Evolutionary conservation across 2,888 invertebrate genomes (phyloP).

Genomic region (Branchellion lobata): DNA sequence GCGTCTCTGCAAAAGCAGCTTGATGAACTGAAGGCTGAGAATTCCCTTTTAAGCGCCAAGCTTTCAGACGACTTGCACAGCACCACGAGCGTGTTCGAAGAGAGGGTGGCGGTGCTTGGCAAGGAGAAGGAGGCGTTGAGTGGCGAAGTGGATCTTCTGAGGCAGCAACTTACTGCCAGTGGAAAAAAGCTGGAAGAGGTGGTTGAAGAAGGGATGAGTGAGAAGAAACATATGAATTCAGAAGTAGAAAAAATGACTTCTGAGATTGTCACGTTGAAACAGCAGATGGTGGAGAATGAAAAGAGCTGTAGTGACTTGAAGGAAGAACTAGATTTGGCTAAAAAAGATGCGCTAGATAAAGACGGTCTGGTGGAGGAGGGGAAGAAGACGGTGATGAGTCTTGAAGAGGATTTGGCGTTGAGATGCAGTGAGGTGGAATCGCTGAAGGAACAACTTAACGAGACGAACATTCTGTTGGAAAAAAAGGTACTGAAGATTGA

Average conservation of each 20-base stretch:
- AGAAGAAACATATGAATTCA: background rate
- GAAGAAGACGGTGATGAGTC: slow-evolving; percentile 38
- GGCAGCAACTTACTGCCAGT: background rate
- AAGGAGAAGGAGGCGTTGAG: slow-evolving; percentile 14
- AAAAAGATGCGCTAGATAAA: slow-evolving; percentile 37
- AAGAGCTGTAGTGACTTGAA: slow-evolving; percentile 43
- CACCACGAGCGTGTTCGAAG: background rate
- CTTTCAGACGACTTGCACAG: background rate
- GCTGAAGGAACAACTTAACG: slow-evolving; percentile 24
- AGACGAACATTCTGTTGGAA: slow-evolving; percentile 12
- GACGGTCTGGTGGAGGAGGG: slow-evolving; percentile 34
- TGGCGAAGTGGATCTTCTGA: background rate
- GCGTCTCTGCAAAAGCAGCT: background rate
- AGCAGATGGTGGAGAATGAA: slow-evolving; percentile 45
- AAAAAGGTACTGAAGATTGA: slow-evolving; percentile 1
- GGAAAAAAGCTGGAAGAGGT: background rate
- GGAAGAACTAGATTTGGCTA: slow-evolving; percentile 24
- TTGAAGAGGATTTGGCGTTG: slow-evolving; percentile 36
- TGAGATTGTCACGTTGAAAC: slow-evolving; percentile 46
- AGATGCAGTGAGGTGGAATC: slow-evolving; percentile 30
- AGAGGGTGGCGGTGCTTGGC: background rate
- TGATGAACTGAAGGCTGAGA: background rate
- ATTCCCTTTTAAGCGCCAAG: background rate
- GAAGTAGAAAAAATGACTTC: slow-evolving; percentile 2
- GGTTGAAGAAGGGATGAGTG: background rate